Evolutionary conservation across 2,888 invertebrate genomes (phyloP).

Genomic region (Zaprionus obscuricornis): DNA sequence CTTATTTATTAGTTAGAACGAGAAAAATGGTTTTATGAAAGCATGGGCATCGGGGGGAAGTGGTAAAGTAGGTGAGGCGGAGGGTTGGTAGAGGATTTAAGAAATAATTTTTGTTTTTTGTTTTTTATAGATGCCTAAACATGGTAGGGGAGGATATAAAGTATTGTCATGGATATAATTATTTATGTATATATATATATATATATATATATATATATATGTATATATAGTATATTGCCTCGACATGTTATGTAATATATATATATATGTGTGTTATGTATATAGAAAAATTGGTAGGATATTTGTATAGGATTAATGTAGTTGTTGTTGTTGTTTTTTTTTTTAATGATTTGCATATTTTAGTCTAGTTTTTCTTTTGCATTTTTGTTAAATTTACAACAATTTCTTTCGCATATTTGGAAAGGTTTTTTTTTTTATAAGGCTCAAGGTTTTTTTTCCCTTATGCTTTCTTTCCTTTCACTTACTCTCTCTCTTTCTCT

Average conservation of each 20-base stretch:
- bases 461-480: slow-evolving; percentile 9
- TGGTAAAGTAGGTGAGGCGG: too few species aligned
- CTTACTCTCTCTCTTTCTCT: neutral
- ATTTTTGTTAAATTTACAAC: slow-evolving; percentile 66
- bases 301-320: slow-evolving; percentile 48
- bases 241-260: slow-evolving; percentile 28
- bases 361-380: slow-evolving; percentile 62
- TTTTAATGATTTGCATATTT: too few species aligned
- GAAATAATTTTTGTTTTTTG: slow-evolving; percentile 1
- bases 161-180: slow-evolving; percentile 65
- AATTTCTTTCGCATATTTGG: slow-evolving; percentile 48
- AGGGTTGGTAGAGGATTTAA: slow-evolving; percentile 19
- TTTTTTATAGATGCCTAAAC: slow-evolving; percentile 38
- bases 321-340: too few species aligned
- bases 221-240: slow-evolving; percentile 47
- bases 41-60: slow-evolving; percentile 33
- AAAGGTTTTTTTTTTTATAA: neutral
- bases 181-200: too few species aligned
- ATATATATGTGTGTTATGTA: slow-evolving; percentile 13
- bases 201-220: too few species aligned
- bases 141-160: slow-evolving; percentile 28
- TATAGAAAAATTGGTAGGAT: slow-evolving; percentile 55
- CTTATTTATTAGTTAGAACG: slow-evolving; percentile 70
- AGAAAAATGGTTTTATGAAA: slow-evolving; percentile 54
- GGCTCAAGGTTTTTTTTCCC: neutral